These are phyloP conservation scores for Ornithoptera priamus DNA, from an alignment of 2,888 invertebrate genomes.

Conservation along the genomic window DNA sequence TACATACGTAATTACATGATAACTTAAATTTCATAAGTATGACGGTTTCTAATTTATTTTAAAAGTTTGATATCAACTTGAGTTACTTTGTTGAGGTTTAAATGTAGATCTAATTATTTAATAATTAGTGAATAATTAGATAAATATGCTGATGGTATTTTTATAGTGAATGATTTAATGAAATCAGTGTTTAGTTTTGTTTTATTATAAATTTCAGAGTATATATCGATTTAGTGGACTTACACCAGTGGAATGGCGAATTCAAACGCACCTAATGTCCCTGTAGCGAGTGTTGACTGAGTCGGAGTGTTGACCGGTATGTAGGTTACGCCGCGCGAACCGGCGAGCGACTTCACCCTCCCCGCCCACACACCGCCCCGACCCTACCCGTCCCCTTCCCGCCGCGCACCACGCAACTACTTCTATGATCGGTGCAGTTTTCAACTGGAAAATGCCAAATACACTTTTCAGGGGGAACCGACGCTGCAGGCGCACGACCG, in stretches of 20 bases:
- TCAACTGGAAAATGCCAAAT: slow-evolving; percentile 71
- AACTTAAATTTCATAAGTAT: too few relatives aligned
- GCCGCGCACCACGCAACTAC: slow-evolving; percentile 60
- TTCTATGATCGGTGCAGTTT: slow-evolving; percentile 73
- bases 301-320: slow-evolving; percentile 80
- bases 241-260: slow-evolving; percentile 54
- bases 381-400: slow-evolving; percentile 30
- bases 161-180: too few relatives aligned
- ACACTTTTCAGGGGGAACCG: slow-evolving; percentile 44
- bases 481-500: slow-evolving; percentile 32
- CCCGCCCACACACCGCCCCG: slow-evolving; percentile 31
- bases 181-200: background rate
- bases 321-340: slow-evolving; percentile 77
- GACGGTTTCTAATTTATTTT: background rate
- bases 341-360: slow-evolving; percentile 49
- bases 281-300: slow-evolving; percentile 81
- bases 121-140: too few relatives aligned
- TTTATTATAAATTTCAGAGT: background rate
- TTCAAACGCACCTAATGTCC: slow-evolving; percentile 72
- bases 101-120: background rate
- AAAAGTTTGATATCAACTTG: background rate
- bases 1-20: background rate
- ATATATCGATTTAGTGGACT: background rate
- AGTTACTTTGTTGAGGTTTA: background rate
- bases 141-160: too few relatives aligned